Conservation (phyloP, 2,797 vertebrate genomes). For the Fratercula arctica region DNA sequence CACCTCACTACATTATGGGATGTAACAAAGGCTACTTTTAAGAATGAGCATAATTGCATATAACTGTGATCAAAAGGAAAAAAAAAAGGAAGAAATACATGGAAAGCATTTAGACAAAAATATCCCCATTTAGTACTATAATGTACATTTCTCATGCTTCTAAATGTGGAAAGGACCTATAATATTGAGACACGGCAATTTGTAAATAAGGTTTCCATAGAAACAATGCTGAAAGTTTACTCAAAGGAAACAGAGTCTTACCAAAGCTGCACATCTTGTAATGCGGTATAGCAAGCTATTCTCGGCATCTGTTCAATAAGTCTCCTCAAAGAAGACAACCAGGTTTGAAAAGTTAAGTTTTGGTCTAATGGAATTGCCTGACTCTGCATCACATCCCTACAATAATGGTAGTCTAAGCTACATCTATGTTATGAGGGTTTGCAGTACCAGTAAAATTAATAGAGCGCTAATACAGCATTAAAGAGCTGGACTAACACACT, state of each 20-base stretch:
- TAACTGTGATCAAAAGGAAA: background rate
- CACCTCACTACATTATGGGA: background rate
- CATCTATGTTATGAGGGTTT: background rate
- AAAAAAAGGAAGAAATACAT: background rate
- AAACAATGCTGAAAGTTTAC: background rate
- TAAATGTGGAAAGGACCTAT: background rate
- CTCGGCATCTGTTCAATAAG: background rate
- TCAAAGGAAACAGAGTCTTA: background rate
- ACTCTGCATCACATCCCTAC: background rate
- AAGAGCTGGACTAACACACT: background rate
- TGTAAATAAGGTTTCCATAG: background rate
- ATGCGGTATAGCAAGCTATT: background rate
- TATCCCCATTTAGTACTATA: background rate
- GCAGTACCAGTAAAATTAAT: background rate
- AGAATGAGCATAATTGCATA: background rate
- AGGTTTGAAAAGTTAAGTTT: background rate
- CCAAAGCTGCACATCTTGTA: background rate
- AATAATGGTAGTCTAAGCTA: background rate
- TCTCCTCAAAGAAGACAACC: background rate
- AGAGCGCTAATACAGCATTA: background rate
- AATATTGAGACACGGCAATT: background rate
- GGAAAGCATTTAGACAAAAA: background rate
- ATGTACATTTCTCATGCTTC: background rate
- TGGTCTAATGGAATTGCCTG: background rate
- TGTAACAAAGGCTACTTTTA: background rate